These are phyloP conservation scores for Alaudala cheleensis DNA, from an alignment of 2,113 vertebrate species.

Conservation along the genomic window DNA sequence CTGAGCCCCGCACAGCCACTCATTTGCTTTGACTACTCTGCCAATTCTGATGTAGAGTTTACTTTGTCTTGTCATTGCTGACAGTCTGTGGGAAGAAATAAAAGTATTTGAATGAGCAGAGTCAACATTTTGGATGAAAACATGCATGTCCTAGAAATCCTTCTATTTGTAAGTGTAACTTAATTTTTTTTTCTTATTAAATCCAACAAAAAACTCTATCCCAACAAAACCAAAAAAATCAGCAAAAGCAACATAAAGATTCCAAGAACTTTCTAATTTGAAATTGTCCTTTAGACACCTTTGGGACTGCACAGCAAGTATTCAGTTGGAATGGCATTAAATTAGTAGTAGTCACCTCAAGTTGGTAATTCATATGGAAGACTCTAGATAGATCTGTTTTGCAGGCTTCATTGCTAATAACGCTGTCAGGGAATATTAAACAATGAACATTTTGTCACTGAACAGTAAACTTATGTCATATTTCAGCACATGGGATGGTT, in stretches of 20 bases:
- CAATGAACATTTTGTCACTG: not conserved
- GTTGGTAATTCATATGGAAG: not conserved
- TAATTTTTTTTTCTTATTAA: not conserved
- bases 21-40: not conserved
- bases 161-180: not conserved
- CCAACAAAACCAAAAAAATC: not conserved
- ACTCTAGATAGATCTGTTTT: not conserved
- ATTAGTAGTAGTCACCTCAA: not conserved
- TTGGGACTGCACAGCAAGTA: not conserved
- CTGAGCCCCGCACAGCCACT: accelerated
- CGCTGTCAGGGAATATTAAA: not conserved
- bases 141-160: not conserved
- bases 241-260: not conserved
- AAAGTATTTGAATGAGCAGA: not conserved
- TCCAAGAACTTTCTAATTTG: not conserved
- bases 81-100: not conserved
- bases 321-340: not conserved
- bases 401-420: not conserved
- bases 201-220: not conserved
- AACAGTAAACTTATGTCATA: not conserved
- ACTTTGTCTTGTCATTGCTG: not conserved
- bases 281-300: not conserved
- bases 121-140: not conserved
- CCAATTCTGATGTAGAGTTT: not conserved
- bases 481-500: not conserved